Evolutionary conservation across 2,888 invertebrate genomes (phyloP), one percentile per base, ranked within the genome.

Genomic region (Lasioglossum zephyrum): DNA sequence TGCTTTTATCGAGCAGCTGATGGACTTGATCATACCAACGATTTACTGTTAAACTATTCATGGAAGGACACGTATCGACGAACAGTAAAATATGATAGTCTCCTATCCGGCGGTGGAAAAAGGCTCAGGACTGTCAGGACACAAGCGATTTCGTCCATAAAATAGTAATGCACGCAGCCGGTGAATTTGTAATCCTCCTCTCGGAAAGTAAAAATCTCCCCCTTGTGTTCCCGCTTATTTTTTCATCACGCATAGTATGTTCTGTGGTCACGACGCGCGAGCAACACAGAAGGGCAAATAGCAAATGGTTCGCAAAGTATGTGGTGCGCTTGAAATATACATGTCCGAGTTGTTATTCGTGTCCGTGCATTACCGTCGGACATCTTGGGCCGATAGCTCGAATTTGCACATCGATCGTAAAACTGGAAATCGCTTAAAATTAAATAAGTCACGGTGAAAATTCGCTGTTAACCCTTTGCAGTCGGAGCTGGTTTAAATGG

Each of bases 231-330:
- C 26, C 73, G 18, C 0, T 39, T 73, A 44, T 77, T 82, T 73
- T 63, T 57, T 66, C 82, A 41, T 73, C 84, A 41, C 16, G 49
- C 69, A 69, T 36, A 39, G 22, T 69, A 44, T 47, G 69, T n/a
- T n/a, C 26, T 53, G 73, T 22, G 82, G 41, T 73, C 60, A 8
- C 73, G 57, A 39, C 53, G 39, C 53, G 36, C 73, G 63, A 16
- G 78, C 73, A 57, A 63, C 78, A 75, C 84, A 84, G 79, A 84
- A 79, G 84, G 76, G 84, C 84, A 84, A 85, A 85, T 79, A 66
- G 73, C 75, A 79, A 83, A 85, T 84, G 79, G 79, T 84, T 84
- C 84, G 75, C 44, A 36, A 31, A 74, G 22, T 77, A 31, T 36
- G 66, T 36, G 31, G 75, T 47, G 79, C 75, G 72, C 75, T 79